Percentiles rank a stretch among this genome's conserved stretches.
Conservation (phyloP, 1,140 invertebrate species). For the Halyomorpha halys region DNA sequence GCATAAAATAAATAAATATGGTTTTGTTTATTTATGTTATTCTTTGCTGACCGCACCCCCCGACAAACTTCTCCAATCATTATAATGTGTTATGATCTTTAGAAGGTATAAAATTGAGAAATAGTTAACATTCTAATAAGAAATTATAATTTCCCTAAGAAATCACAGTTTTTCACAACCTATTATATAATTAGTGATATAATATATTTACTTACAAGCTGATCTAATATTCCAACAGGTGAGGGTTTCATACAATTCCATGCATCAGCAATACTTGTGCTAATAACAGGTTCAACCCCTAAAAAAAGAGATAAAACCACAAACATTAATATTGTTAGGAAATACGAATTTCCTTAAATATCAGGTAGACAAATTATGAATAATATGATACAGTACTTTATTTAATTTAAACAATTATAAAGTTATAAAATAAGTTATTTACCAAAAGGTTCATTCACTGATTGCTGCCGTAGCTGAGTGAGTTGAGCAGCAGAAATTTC, state of each 20-base stretch:
- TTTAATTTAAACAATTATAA: not conserved
- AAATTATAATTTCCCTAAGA: too few species aligned
- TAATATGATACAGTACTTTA: not conserved
- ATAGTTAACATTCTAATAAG: too few species aligned
- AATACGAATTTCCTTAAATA: not conserved
- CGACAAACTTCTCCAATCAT: too few species aligned
- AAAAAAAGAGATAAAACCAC: not conserved
- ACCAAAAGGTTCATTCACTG: slow-evolving; percentile 40
- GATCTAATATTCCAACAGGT: slow-evolving; percentile 83
- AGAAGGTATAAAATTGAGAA: too few species aligned
- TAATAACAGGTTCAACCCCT: slow-evolving; percentile 56
- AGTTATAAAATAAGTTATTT: slow-evolving; percentile 5
- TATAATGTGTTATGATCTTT: too few species aligned
- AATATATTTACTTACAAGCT: slow-evolving; percentile 51
- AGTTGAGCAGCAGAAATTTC: slow-evolving; percentile 61
- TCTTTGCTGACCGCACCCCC: too few species aligned
- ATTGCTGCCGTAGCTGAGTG: slow-evolving; percentile 48
- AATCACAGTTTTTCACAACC: too few species aligned
- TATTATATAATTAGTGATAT: too few species aligned
- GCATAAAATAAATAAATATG: too few species aligned
- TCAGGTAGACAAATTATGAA: not conserved
- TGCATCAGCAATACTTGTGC: slow-evolving; percentile 67
- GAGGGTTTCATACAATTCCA: slow-evolving; percentile 79
- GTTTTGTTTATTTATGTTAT: too few species aligned
- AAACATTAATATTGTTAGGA: not conserved